These are phyloP conservation scores for Polypedilum vanderplanki DNA, from an alignment of 1,140 invertebrate genomes.

Conservation along the genomic window DNA sequence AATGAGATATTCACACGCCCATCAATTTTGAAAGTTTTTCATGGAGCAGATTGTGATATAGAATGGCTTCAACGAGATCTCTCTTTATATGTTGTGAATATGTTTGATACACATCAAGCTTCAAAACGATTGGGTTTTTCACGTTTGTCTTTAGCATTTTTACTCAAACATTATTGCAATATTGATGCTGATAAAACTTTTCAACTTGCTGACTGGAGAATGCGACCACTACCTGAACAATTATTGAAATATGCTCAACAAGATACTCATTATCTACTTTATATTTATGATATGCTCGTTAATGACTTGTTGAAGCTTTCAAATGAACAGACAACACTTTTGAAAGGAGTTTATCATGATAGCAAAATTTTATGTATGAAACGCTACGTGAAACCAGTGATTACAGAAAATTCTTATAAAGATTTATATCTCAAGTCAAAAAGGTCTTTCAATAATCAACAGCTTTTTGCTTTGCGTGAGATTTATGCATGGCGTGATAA, in stretches of 20 bases:
- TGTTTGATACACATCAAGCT: conserved; percentile 95
- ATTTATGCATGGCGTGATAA: conserved; percentile 85
- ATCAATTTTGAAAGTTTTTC: conserved; percentile 88
- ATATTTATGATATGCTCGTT: conserved; percentile 78
- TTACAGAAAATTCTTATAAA: conserved; percentile 65
- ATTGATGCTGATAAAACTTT: conserved; percentile 79
- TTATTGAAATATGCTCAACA: conserved; percentile 82
- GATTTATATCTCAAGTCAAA: conserved; percentile 69
- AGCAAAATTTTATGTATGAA: conserved; percentile 66
- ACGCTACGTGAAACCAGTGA: conserved; percentile 73
- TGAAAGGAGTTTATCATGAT: conserved; percentile 61
- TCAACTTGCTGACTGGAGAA: conserved; percentile 95
- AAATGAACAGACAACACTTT: conserved; percentile 60
- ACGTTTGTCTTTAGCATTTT: conserved; percentile 66
- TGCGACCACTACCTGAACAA: conserved; percentile 76
- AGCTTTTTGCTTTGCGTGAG: conserved; percentile 73
- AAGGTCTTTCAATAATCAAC: conserved; percentile 76
- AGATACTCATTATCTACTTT: conserved; percentile 94
- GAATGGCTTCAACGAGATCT: conserved; percentile 94
- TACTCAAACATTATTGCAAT: conserved; percentile 74
- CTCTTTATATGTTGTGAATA: conserved; percentile 89
- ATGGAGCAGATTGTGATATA: conserved; percentile 85
- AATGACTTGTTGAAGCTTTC: conserved; percentile 68
- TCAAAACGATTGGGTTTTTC: conserved; percentile 66
- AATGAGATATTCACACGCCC: conserved; percentile 92